Percentiles rank a stretch among this genome's conserved stretches.
Conservation (phyloP, 1,140 invertebrate species). For the Scaptomyza hsui region DNA sequence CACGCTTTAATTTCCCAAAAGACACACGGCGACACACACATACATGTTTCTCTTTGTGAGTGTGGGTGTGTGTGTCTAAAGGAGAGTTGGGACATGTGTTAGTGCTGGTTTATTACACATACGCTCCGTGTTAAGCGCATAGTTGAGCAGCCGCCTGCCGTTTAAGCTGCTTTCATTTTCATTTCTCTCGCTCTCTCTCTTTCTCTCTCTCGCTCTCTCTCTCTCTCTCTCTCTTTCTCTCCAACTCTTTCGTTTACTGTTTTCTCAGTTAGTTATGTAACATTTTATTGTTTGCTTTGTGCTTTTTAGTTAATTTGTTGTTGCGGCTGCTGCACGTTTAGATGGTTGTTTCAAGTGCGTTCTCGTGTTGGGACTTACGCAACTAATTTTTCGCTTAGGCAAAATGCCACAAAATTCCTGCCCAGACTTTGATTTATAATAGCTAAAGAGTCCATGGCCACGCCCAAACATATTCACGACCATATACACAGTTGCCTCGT, state of each 20-base stretch:
- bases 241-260: background rate
- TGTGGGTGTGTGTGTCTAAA: constrained; percentile 1
- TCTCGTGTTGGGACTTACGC: constrained; percentile 81
- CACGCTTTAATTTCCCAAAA: constrained; percentile 80
- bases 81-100: constrained; percentile 37
- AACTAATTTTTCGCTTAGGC: constrained; percentile 79
- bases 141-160: constrained; percentile 58
- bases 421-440: constrained; percentile 73
- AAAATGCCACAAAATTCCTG: constrained; percentile 56
- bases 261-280: constrained; percentile 47
- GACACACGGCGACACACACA: constrained; percentile 42
- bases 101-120: constrained; percentile 72
- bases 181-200: constrained; percentile 30
- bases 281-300: constrained; percentile 58
- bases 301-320: constrained; percentile 21
- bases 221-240: constrained; percentile 4
- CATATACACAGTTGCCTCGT: background rate
- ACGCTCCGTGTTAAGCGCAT: constrained; percentile 61
- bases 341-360: constrained; percentile 65
- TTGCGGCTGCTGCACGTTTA: constrained; percentile 38
- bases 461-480: constrained; percentile 13
- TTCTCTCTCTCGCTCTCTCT: background rate
- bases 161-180: constrained; percentile 57
- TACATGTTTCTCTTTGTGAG: constrained; percentile 4
- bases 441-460: constrained; percentile 29